A percentile compares a stretch with the other conserved stretches of the same genome.
Evolutionary conservation across 1,140 invertebrate genomes (phyloP).

Genomic region (Atta colombica): DNA sequence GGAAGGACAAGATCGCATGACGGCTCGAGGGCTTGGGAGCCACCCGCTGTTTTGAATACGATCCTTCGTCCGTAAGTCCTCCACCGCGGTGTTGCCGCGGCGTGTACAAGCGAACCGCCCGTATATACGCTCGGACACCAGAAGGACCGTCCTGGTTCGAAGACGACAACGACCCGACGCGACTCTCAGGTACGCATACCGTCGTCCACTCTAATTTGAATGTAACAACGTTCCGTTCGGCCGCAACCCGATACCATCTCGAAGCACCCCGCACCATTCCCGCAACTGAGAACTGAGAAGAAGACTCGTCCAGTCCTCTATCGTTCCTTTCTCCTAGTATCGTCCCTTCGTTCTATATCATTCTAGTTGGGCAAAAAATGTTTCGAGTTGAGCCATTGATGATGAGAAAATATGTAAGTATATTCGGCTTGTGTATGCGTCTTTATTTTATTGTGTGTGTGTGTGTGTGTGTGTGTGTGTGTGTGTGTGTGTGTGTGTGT

Average conservation of each 20-base stretch:
- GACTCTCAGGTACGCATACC: constrained; percentile 82
- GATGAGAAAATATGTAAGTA: neutral
- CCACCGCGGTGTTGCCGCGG: constrained; percentile 62
- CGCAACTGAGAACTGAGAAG: constrained; percentile 27
- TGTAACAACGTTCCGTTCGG: constrained; percentile 87
- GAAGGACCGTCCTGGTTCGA: constrained; percentile 62
- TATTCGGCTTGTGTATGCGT: too few species aligned
- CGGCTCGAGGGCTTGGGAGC: constrained; percentile 79
- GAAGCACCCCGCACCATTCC: constrained; percentile 28
- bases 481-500: too few species aligned
- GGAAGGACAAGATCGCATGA: constrained; percentile 83
- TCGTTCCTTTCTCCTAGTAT: constrained; percentile 30
- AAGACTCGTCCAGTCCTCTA: neutral
- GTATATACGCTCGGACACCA: constrained; percentile 68
- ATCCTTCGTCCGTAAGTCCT: constrained; percentile 73
- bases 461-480: neutral
- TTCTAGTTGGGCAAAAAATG: too few species aligned
- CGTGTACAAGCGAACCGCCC: constrained; percentile 70
- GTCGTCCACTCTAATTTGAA: constrained; percentile 87
- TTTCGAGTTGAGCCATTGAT: neutral
- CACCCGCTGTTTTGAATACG: constrained; percentile 84
- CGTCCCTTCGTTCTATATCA: neutral
- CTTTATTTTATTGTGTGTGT: too few species aligned
- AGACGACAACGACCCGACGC: constrained; percentile 81
- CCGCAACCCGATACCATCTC: constrained; percentile 86